phyloP scores from a whole-genome alignment of 2,797 vertebrate species.

The Lateolabrax maculatus region DNA sequence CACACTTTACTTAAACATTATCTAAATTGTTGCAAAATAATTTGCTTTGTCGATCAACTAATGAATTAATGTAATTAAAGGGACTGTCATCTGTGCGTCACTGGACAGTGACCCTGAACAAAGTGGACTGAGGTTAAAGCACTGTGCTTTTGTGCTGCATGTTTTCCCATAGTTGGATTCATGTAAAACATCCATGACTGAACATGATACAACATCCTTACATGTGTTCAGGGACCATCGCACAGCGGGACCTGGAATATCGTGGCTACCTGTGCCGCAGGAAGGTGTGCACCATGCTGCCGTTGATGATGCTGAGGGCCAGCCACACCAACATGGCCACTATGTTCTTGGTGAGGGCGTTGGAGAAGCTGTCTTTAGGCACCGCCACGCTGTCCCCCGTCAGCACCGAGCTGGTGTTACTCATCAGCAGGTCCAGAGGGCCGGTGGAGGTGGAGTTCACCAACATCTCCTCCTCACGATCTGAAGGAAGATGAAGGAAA shows the following conservation, averaged over 20 bases:
- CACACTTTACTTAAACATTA: too few species aligned
- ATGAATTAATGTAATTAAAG: background rate
- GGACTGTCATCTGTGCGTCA: too few species aligned
- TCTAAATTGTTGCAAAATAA: too few species aligned
- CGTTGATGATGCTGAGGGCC: slow-evolving; percentile 80
- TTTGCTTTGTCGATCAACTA: too few species aligned
- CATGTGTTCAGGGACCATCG: too few species aligned
- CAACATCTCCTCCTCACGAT: slow-evolving; percentile 9
- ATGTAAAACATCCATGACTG: background rate
- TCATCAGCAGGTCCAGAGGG: slow-evolving; percentile 36
- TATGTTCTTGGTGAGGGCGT: slow-evolving; percentile 83
- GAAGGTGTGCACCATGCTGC: slow-evolving; percentile 87
- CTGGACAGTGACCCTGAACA: background rate
- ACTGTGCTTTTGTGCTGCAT: background rate
- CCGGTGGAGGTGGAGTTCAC: slow-evolving; percentile 58
- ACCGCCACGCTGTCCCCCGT: slow-evolving; percentile 15
- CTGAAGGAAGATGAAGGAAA: too few species aligned
- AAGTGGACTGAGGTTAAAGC: background rate
- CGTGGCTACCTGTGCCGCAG: slow-evolving; percentile 73
- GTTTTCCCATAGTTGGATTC: background rate
- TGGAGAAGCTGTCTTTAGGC: slow-evolving; percentile 80
- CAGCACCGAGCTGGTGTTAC: slow-evolving; percentile 57
- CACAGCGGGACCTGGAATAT: too few species aligned
- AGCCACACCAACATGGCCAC: slow-evolving; percentile 87
- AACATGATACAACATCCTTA: too few species aligned